These are phyloP conservation scores for Heliconius sara DNA, from an alignment of 2,888 invertebrate species.

Conservation along the genomic window DNA sequence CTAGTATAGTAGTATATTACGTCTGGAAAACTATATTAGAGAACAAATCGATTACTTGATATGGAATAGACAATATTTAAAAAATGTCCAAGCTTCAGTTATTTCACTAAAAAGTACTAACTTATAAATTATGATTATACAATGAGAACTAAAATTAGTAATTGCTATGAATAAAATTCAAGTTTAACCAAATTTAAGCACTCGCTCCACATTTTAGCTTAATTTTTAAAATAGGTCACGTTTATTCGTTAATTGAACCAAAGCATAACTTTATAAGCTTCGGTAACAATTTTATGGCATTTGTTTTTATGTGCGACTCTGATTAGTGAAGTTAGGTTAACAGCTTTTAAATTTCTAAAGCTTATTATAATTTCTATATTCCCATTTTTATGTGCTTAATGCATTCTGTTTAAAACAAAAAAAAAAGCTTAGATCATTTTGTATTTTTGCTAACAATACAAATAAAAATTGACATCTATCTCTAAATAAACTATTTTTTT, in stretches of 20 bases:
- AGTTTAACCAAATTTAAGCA: background rate
- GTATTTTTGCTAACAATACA: too few relatives aligned
- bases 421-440: too few relatives aligned
- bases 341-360: background rate
- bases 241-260: background rate
- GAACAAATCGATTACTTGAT: too few relatives aligned
- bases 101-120: too few relatives aligned
- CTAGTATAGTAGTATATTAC: too few relatives aligned
- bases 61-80: too few relatives aligned
- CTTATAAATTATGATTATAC: too few relatives aligned
- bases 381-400: background rate
- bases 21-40: too few relatives aligned
- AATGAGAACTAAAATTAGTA: too few relatives aligned
- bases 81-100: too few relatives aligned
- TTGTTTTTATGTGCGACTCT: background rate
- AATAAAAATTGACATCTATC: too few relatives aligned
- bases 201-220: background rate
- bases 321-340: background rate
- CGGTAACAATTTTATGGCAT: background rate
- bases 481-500: too few relatives aligned
- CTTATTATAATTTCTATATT: background rate
- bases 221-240: conserved; percentile 5
- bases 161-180: background rate
- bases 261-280: conserved; percentile 53
- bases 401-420: background rate